Evolutionary conservation across 2,113 vertebrate genomes (phyloP), one percentile per base, ranked within the genome.

Genomic region (Vimba vimba): DNA sequence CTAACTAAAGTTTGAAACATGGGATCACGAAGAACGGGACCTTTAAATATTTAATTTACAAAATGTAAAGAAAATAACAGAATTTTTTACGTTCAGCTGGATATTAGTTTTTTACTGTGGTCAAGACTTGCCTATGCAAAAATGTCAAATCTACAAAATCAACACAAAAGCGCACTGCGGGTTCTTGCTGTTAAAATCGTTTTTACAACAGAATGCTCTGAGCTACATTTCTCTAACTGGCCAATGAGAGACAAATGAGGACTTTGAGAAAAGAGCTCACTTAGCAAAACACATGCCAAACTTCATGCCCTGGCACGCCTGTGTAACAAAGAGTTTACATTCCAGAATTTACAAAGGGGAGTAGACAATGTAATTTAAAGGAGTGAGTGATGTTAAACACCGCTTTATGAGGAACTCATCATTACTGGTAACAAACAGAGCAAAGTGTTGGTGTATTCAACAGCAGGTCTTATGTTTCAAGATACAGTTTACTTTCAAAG

Each of bases 261-360:
- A 73, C 21, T 45, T 45, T 73, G 21, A 39, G 8, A 74, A 12
- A 45, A 50, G 43, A 75, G 73, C n/a, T 25, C 11, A 50, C 43
- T 39, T 71, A 23, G 68, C 19, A 43, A 52, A 52, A 25, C 23
- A 23, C 71, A 74, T 74, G 43, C 23, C 39, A 74, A 68, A 36
- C 64, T 68, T 39, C 74, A 52, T 33, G 52, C 27, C 52, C n/a
- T 25, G 10, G 36, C 78, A 81, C 2, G 66, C 21, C 11, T 7
- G 17, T 5, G 23, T 33, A 62, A 50, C 36, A 45, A 33, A 62
- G 15, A 12, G 52, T 83, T 78, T 86, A 52, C 86, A 68, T 83
- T 83, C 33, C 33, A 45, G 17, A 52, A 78, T 25, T 23, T 57
- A 19, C 60, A 78, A 86, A 77, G 43, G 60, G 17, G 45, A 59